Conservation (phyloP, 2,797 vertebrate genomes). For the Euthynnus affinis region DNA sequence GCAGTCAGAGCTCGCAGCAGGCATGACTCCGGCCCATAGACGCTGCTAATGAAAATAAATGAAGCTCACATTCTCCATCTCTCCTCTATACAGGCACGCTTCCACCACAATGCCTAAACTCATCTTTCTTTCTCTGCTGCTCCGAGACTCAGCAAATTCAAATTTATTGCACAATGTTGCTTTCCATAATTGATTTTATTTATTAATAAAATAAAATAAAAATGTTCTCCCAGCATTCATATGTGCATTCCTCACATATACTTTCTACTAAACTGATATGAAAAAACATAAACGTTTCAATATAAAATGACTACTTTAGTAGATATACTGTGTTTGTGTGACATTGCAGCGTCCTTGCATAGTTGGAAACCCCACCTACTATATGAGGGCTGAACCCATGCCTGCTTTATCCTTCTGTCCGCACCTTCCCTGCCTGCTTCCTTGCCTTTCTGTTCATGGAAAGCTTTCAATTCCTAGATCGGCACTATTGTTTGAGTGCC, state of each 20-base stretch:
- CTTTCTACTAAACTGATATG: neutral
- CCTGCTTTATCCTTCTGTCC: conserved; percentile 72
- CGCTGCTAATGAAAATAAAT: conserved; percentile 84
- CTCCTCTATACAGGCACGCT: conserved; percentile 54
- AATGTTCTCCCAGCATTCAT: conserved; percentile 3
- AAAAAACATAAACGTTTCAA: conserved; percentile 9
- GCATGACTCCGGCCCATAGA: conserved; percentile 67
- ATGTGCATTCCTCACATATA: conserved; percentile 22
- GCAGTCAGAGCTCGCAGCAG: conserved; percentile 67
- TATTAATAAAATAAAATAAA: conserved; percentile 26
- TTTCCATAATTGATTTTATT: conserved; percentile 48
- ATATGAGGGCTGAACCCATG: conserved; percentile 67
- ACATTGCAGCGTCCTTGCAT: conserved; percentile 73
- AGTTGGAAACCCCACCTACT: conserved; percentile 51
- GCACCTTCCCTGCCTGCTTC: conserved; percentile 76
- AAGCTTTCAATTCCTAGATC: conserved; percentile 86
- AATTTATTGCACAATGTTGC: conserved; percentile 41
- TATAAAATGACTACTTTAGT: conserved; percentile 3
- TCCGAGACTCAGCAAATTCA: conserved; percentile 40
- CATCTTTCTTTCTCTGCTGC: conserved; percentile 51
- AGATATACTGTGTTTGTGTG: conserved; percentile 48
- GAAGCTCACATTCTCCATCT: conserved; percentile 64
- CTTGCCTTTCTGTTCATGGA: conserved; percentile 81
- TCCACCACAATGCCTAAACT: conserved; percentile 57
- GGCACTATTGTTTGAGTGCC: conserved; percentile 86